These are phyloP conservation scores for Shargacucullia verbasci DNA, from an alignment of 2,888 invertebrate genomes.

Conservation along the genomic window DNA sequence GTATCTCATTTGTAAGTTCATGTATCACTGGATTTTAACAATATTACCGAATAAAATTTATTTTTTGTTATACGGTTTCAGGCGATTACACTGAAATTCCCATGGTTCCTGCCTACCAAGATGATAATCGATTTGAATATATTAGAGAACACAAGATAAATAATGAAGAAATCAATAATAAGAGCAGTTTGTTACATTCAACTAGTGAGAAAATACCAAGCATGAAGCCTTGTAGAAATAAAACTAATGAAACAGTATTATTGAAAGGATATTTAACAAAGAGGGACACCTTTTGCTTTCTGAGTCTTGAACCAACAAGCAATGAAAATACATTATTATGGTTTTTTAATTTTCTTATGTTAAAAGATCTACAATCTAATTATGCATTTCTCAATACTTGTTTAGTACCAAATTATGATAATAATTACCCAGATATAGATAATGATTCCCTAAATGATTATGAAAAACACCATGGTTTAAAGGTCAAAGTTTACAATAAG, in stretches of 20 bases:
- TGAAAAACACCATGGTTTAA: background rate
- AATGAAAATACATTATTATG: conserved; percentile 62
- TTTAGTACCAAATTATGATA: conserved; percentile 33
- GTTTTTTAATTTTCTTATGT: conserved; percentile 66
- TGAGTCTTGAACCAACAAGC: conserved; percentile 60
- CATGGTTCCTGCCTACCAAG: conserved; percentile 66
- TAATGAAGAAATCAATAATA: conserved; percentile 11
- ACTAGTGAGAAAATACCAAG: background rate
- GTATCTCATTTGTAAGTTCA: too few relatives aligned
- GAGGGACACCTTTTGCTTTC: conserved; percentile 65
- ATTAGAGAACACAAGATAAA: conserved; percentile 26
- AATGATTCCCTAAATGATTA: background rate
- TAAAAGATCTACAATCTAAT: conserved; percentile 64
- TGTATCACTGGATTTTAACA: too few relatives aligned
- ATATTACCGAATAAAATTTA: too few relatives aligned
- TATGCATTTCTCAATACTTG: conserved; percentile 67
- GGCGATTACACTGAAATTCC: conserved; percentile 63
- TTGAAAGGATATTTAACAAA: conserved; percentile 51
- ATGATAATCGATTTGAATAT: conserved; percentile 64
- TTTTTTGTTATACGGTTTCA: too few relatives aligned
- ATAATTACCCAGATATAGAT: background rate
- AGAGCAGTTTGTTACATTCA: conserved; percentile 7
- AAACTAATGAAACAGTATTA: background rate
- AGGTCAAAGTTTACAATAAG: background rate
- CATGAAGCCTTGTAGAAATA: background rate